These are phyloP conservation scores for Proales similis DNA, from an alignment of 1,140 invertebrate species.

Conservation along the genomic window DNA sequence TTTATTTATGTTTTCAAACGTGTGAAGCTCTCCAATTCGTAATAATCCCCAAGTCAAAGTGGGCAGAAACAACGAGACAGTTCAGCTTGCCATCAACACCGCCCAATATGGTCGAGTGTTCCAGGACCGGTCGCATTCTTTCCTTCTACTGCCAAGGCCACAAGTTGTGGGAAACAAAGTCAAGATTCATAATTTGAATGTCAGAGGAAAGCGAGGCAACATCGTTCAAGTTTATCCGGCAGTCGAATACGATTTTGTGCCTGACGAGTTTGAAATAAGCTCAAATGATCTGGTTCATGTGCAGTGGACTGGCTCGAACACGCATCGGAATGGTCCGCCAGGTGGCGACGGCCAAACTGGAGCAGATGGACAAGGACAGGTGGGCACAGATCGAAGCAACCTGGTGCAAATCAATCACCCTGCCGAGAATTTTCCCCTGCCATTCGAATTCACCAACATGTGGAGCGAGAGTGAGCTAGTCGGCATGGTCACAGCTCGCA, in stretches of 20 bases:
- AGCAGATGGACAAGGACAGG: conserved; percentile 45
- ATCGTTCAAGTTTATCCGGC: conserved; percentile 41
- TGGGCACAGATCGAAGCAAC: conserved; percentile 51
- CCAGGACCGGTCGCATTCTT: conserved; percentile 49
- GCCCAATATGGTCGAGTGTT: conserved; percentile 50
- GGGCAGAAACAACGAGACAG: conserved; percentile 34
- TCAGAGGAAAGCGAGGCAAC: conserved; percentile 37
- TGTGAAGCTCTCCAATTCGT: conserved; percentile 39
- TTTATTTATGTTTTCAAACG: background rate
- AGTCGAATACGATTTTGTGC: conserved; percentile 51
- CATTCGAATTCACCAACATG: conserved; percentile 46
- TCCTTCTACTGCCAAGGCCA: conserved; percentile 43
- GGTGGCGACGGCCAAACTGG: conserved; percentile 47
- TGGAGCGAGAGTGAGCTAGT: conserved; percentile 45
- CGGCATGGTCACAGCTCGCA: background rate
- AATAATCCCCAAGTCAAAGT: conserved; percentile 42
- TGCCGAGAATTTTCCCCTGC: conserved; percentile 48
- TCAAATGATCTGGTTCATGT: conserved; percentile 47
- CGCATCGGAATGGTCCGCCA: conserved; percentile 51
- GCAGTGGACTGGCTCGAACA: conserved; percentile 52
- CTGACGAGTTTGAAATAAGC: conserved; percentile 41
- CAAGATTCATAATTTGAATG: conserved; percentile 39
- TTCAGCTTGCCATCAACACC: conserved; percentile 47
- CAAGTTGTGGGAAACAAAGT: conserved; percentile 47
- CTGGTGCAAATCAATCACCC: conserved; percentile 45